A percentile compares a stretch with the other conserved stretches of the same genome.
Evolutionary conservation across 2,888 invertebrate genomes (phyloP).

Genomic region (Nomada fucata): DNA sequence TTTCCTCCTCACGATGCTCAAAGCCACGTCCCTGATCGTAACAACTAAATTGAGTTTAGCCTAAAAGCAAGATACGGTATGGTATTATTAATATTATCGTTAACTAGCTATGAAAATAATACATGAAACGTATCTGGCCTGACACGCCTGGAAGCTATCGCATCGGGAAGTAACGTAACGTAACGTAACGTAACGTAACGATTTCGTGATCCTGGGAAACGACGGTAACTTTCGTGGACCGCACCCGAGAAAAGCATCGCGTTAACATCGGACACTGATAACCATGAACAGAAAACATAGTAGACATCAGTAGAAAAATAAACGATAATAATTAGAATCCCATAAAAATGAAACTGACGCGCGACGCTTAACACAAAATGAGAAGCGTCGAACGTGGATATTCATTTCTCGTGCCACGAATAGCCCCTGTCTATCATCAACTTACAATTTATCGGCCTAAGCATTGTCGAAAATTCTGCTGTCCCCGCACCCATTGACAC

Average conservation of each 20-base stretch:
- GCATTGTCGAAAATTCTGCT: background rate
- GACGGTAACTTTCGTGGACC: constrained; percentile 38
- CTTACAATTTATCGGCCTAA: background rate
- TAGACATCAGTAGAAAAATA: constrained; percentile 12
- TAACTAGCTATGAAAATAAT: constrained; percentile 76
- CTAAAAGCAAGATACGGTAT: constrained; percentile 78
- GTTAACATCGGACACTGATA: background rate
- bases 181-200: constrained; percentile 25
- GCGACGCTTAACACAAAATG: background rate
- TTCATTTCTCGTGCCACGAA: background rate
- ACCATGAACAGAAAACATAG: constrained; percentile 23
- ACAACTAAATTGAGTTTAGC: constrained; percentile 73
- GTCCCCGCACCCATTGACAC: background rate
- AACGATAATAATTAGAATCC: background rate
- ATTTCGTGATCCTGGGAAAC: constrained; percentile 20
- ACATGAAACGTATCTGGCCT: constrained; percentile 69
- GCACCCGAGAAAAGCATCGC: background rate
- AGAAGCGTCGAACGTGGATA: background rate
- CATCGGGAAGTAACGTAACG: constrained; percentile 1
- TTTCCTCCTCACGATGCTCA: background rate
- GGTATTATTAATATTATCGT: constrained; percentile 75
- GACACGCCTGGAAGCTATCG: constrained; percentile 65
- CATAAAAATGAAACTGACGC: background rate
- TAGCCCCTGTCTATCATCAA: background rate
- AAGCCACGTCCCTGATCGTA: constrained; percentile 40